Conservation (phyloP, 2,113 vertebrate genomes). For the Noturus placidus region DNA sequence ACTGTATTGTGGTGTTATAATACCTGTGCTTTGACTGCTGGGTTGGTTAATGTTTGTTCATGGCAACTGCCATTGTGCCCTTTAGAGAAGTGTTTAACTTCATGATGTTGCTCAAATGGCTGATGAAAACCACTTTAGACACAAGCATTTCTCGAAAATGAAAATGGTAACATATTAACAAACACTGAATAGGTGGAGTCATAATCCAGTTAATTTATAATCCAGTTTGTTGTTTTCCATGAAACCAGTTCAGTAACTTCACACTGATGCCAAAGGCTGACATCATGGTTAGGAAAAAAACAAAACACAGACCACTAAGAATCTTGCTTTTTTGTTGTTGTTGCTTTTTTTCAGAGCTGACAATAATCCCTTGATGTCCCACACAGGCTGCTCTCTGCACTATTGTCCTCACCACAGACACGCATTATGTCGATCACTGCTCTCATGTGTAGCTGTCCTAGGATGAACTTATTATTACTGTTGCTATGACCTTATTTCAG, state of each 20-base stretch:
- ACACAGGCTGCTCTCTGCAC: constrained; percentile 15
- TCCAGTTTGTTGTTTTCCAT: constrained; percentile 1
- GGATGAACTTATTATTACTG: not conserved
- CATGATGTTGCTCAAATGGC: not conserved
- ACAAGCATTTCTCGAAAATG: not conserved
- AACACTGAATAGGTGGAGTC: not conserved
- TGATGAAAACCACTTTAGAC: not conserved
- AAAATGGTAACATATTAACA: not conserved
- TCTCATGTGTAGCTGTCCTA: not conserved
- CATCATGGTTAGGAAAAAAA: not conserved
- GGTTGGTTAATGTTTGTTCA: not conserved
- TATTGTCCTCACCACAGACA: constrained; percentile 3
- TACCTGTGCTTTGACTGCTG: not conserved
- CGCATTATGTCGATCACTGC: not conserved
- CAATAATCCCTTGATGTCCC: constrained; percentile 20
- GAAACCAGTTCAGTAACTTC: not conserved
- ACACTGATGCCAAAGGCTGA: constrained; percentile 2
- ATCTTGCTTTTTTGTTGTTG: not conserved
- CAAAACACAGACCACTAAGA: not conserved
- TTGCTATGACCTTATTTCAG: not conserved
- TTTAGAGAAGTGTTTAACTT: not conserved
- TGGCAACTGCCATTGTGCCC: not conserved
- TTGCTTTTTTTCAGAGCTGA: not conserved
- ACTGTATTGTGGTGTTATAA: no score
- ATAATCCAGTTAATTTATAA: not conserved